A percentile compares a stretch with the other conserved stretches of the same genome.
These are phyloP conservation scores for Nephotettix cincticeps DNA, from an alignment of 1,140 invertebrate species.

Conservation along the genomic window DNA sequence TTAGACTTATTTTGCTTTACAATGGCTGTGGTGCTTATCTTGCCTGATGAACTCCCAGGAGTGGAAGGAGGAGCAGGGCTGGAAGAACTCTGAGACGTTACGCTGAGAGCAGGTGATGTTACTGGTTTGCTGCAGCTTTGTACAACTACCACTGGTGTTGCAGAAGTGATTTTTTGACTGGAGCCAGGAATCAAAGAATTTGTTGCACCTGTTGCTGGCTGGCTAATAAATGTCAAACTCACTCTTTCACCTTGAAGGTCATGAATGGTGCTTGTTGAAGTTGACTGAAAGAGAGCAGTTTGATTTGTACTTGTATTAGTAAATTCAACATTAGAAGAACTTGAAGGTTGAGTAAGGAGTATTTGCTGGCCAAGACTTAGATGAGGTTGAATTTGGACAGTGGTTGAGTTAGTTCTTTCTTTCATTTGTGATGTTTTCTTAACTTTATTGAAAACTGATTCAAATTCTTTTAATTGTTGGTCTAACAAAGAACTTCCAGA, in stretches of 20 bases:
- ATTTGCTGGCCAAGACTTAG: conserved; percentile 27
- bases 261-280: conserved; percentile 32
- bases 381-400: conserved; percentile 46
- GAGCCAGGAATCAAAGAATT: conserved; percentile 25
- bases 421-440: conserved; percentile 50
- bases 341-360: conserved; percentile 23
- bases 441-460: conserved; percentile 77
- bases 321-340: conserved; percentile 18
- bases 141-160: conserved; percentile 59
- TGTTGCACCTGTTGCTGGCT: conserved; percentile 22
- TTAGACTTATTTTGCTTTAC: conserved; percentile 44
- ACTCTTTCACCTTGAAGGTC: conserved; percentile 36
- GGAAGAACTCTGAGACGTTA: conserved; percentile 61
- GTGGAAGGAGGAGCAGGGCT: conserved; percentile 48
- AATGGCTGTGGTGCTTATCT: conserved; percentile 37
- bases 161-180: conserved; percentile 50
- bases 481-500: conserved; percentile 61
- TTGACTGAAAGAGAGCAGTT: conserved; percentile 29
- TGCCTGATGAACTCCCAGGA: conserved; percentile 35
- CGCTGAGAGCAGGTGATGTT: conserved; percentile 57
- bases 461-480: conserved; percentile 77
- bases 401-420: conserved; percentile 53
- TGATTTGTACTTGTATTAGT: conserved; percentile 21
- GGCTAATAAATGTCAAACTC: conserved; percentile 35
- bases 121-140: conserved; percentile 60